Evolutionary conservation across 2,797 vertebrate species (phyloP).

Genomic region (Syncerus caffer): DNA sequence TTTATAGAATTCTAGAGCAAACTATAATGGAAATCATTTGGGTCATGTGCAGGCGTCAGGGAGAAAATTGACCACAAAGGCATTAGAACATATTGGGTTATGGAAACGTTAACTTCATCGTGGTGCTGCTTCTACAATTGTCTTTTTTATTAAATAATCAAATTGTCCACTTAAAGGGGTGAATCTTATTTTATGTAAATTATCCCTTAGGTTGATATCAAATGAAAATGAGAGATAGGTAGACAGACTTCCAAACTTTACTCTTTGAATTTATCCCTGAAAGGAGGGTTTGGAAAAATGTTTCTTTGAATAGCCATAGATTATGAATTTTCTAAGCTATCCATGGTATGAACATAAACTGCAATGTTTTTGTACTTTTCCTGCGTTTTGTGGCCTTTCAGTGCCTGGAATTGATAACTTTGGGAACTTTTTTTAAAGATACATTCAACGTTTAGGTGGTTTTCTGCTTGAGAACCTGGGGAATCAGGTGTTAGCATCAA

Average conservation of each 20-base stretch:
- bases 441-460: not conserved
- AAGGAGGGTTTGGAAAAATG: not conserved
- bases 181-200: not conserved
- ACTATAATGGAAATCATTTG: not conserved
- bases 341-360: not conserved
- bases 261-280: not conserved
- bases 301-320: not conserved
- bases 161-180: not conserved
- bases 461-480: not conserved
- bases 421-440: not conserved
- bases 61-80: not conserved
- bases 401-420: not conserved
- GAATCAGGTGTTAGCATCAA: not conserved
- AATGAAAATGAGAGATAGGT: not conserved
- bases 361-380: not conserved
- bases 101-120: not conserved
- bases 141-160: not conserved
- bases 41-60: not conserved
- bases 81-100: not conserved
- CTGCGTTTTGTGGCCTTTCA: not conserved
- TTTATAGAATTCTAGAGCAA: not conserved
- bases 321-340: not conserved
- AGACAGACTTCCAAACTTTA: not conserved
- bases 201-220: not conserved
- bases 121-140: not conserved